phyloP scores from a whole-genome alignment of 2,888 invertebrate species.

The Apodemia mormo region DNA sequence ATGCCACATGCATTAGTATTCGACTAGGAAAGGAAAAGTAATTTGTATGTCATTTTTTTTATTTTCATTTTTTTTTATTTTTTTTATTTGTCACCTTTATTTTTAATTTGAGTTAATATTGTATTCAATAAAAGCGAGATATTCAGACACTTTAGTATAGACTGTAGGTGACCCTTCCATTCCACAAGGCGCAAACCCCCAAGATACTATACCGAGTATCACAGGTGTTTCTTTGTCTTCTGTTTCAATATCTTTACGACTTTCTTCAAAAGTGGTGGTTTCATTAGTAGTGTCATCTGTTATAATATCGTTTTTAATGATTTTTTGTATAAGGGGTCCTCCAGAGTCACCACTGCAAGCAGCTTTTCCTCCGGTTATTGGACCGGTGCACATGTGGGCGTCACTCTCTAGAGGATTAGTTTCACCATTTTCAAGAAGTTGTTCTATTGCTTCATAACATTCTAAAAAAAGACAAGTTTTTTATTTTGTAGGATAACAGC shows the following conservation, averaged over 20 bases:
- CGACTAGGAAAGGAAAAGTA: too few species aligned
- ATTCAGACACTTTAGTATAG: constrained; percentile 74
- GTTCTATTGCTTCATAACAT: constrained; percentile 64
- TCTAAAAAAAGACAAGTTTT: constrained; percentile 45
- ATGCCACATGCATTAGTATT: too few species aligned
- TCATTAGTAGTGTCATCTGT: constrained; percentile 22
- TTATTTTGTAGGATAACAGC: too few species aligned
- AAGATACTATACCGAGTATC: constrained; percentile 79
- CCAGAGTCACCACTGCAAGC: constrained; percentile 82
- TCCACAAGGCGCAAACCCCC: constrained; percentile 79
- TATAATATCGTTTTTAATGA: constrained; percentile 33
- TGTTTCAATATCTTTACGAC: constrained; percentile 8
- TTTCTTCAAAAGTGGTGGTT: constrained; percentile 36
- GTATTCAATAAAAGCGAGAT: constrained; percentile 68
- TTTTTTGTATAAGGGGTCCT: constrained; percentile 69
- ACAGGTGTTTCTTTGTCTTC: constrained; percentile 44
- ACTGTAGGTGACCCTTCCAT: constrained; percentile 75
- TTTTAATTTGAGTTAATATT: constrained; percentile 42
- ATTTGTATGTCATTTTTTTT: too few species aligned
- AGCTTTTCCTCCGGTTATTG: constrained; percentile 68
- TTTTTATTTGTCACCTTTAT: neutral
- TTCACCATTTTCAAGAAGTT: constrained; percentile 55
- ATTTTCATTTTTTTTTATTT: too few species aligned
- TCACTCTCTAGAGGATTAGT: constrained; percentile 62
- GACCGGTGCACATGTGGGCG: constrained; percentile 80